Base-by-base conservation (phyloP, 1,140 invertebrate species). In the Ericerus pela region DNA sequence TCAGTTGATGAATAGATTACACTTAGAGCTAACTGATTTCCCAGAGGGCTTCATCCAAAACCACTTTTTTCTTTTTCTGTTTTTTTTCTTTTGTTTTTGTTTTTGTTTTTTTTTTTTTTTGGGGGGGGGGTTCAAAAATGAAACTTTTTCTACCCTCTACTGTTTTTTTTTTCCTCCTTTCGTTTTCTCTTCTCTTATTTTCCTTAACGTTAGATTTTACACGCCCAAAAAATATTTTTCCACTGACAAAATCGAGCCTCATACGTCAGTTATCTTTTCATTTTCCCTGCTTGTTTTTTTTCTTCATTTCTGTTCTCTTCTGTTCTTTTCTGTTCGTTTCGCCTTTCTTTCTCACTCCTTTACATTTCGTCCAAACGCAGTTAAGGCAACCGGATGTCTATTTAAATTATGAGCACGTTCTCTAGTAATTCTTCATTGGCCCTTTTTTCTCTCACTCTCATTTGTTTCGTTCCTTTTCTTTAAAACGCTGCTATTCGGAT, bases 1-100 rank as follows among this genome's bases (percentile, higher is more conserved):
- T 47, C 26, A 22, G 41, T 47, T 47, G 41, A 47, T 47, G 41
- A 47, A 47, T 47, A 47, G 41, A 47, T 47, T 24, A 47, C 41
- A 47, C 41, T 47, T 47, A 24, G 41, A 47, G 36, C 20, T 24
- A 47, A 47, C 16, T 47, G 41, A 47, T 47, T 47, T 47, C 41
- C 41, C 41, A 47, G 14, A 8, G 41, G 41, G 16, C 10, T 22
- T 47, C 41, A 24, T 47, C 22, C 22, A 47, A 47, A 24, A 24
- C 22, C 22, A 47, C 41, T 47, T 47, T 24, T 47, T 24, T 47
- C 41, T 47, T 22, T 47, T 18, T 18, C 20, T 10, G 41, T 47
- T 47, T 47, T 18, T 24, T 47, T 47, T 47, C 26, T 47, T 18
- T 24, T 38, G 41, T 24, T n/a, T n/a, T n/a, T n/a, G n/a, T n/a